Percentiles rank a stretch among this genome's conserved stretches.
These are phyloP conservation scores for Nomada ruficornis DNA, from an alignment of 2,888 invertebrate genomes.

Conservation along the genomic window DNA sequence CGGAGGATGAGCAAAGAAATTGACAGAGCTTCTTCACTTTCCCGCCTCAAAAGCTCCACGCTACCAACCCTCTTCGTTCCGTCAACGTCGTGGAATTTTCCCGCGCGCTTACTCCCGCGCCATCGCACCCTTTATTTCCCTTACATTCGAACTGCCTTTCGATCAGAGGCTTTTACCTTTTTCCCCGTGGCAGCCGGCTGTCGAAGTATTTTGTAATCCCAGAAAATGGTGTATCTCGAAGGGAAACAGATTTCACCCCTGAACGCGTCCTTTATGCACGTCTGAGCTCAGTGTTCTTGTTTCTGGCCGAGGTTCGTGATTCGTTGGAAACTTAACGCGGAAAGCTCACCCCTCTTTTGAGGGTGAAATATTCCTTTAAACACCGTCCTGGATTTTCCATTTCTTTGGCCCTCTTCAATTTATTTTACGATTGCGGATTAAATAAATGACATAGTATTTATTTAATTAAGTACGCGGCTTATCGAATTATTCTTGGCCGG, in stretches of 20 bases:
- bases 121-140: slow-evolving; percentile 69
- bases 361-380: not conserved
- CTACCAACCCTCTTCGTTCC: slow-evolving; percentile 31
- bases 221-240: slow-evolving; percentile 66
- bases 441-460: too few relatives aligned
- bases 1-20: slow-evolving; percentile 35
- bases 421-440: too few relatives aligned
- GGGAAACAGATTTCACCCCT: slow-evolving; percentile 70
- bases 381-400: slow-evolving; percentile 9
- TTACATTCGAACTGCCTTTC: slow-evolving; percentile 62
- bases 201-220: slow-evolving; percentile 70
- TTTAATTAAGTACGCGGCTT: too few relatives aligned
- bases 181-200: slow-evolving; percentile 56
- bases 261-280: slow-evolving; percentile 62
- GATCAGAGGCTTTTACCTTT: slow-evolving; percentile 66
- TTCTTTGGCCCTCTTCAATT: not conserved
- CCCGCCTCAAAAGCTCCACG: slow-evolving; percentile 1
- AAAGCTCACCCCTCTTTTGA: not conserved
- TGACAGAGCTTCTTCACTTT: slow-evolving; percentile 55
- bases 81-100: slow-evolving; percentile 55
- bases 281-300: slow-evolving; percentile 58
- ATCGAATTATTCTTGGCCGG: too few relatives aligned
- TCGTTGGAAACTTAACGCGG: slow-evolving; percentile 30
- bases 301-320: slow-evolving; percentile 36
- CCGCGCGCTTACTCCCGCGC: slow-evolving; percentile 54